These are phyloP conservation scores for Festucalex cinctus DNA, from an alignment of 2,113 vertebrate species.

Conservation along the genomic window DNA sequence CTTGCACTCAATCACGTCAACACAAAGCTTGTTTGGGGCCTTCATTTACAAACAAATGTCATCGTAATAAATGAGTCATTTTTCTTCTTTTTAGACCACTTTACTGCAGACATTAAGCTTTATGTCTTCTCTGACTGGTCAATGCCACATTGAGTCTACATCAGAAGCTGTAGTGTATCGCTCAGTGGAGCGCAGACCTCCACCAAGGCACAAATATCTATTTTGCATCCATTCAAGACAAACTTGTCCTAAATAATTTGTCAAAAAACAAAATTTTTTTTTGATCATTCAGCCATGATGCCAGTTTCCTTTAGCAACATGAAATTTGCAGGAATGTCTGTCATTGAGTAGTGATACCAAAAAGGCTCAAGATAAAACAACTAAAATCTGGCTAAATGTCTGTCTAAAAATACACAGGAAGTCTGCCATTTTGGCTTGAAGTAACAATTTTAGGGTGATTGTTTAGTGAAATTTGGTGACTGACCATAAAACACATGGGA, in stretches of 20 bases:
- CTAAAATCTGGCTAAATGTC: no score
- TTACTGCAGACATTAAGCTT: conserved; percentile 1
- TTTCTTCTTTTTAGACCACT: conserved; percentile 2
- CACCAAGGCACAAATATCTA: neutral
- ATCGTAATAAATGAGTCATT: neutral
- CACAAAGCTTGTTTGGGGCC: neutral
- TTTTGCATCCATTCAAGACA: neutral
- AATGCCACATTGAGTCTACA: neutral
- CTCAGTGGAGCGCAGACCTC: neutral
- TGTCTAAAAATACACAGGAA: no score
- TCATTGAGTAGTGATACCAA: no score
- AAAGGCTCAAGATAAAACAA: no score
- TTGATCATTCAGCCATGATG: neutral
- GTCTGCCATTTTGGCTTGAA: no score
- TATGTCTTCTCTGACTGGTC: conserved; percentile 8
- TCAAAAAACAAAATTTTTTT: neutral
- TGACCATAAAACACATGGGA: no score
- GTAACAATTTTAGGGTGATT: no score
- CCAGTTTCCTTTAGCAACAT: neutral
- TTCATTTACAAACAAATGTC: neutral
- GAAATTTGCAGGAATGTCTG: neutral
- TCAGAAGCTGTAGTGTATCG: neutral
- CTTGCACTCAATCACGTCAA: conserved; percentile 1
- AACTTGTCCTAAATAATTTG: neutral
- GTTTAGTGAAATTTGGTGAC: no score